Conservation (phyloP, 2,113 vertebrate genomes). For the Gymnobelideus leadbeateri region DNA sequence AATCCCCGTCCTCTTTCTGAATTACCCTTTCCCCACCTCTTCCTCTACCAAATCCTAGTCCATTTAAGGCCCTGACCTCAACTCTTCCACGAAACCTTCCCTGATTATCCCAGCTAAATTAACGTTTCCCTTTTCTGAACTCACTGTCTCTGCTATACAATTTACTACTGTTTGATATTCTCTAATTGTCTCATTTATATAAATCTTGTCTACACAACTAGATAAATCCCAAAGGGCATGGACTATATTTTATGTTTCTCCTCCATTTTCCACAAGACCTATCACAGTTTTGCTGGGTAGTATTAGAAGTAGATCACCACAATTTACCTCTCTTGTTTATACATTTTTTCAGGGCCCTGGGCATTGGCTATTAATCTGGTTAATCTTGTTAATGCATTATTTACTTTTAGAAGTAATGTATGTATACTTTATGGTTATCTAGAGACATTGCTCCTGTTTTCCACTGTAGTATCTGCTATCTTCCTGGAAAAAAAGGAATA, state of each 20-base stretch:
- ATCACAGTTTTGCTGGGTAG: not conserved
- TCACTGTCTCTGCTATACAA: not conserved
- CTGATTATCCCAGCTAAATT: conserved; percentile 4
- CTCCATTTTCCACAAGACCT: not conserved
- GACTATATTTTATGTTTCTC: not conserved
- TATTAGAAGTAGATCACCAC: not conserved
- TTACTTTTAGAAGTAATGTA: not conserved
- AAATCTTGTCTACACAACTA: not conserved
- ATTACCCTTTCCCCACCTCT: not conserved
- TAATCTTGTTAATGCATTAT: not conserved
- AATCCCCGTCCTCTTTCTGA: not conserved
- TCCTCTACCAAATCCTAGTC: not conserved
- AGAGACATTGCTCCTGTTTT: not conserved
- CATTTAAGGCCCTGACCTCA: not conserved
- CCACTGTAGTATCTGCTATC: not conserved
- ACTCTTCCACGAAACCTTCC: conserved; percentile 22
- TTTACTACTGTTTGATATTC: conserved; percentile 1
- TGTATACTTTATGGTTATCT: conserved; percentile 7
- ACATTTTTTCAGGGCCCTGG: not conserved
- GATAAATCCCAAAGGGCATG: not conserved
- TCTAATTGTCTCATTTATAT: not conserved
- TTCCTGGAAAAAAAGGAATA: not conserved
- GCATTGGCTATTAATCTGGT: not conserved
- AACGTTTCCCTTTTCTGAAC: conserved; percentile 22
- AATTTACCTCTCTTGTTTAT: not conserved